Evolutionary conservation across 1,140 invertebrate species (phyloP), one percentile per base, ranked within the genome.

Genomic region (Drosophila miranda): DNA sequence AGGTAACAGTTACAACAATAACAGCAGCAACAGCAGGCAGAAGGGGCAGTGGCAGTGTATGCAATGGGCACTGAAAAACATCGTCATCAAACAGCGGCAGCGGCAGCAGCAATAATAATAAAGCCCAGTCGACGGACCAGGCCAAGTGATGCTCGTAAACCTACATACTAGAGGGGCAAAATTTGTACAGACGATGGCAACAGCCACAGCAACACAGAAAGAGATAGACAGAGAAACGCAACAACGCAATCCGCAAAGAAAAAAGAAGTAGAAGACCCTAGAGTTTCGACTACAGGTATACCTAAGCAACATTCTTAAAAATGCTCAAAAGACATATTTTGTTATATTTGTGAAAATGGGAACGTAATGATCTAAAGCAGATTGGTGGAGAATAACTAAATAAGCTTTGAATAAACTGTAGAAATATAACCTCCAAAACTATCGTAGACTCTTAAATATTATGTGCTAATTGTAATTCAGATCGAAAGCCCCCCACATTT

Each of bases 1-100:
- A 87, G 82, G 82, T 87, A 87, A 87, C 82, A 87, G 79, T 84
- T 84, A 84, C 64, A 84, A 59, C 63, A 74, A 77, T 59, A 74
- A 63, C 45, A 23, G 21, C 34, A 38, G 11, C 34, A 23, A 21
- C 34, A 38, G 11, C 3, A 38, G 11, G 34, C 11, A 38, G 34
- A 34, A 48, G 55, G 38, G 42, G 42, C 44, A 45, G 63, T 54
- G 75, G 48, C 77, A 78, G 55, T 51, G 63, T 64, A 69, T 76
- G 41, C 55, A 49, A 64, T 68, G 23, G 34, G 30, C 26, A 61
- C 56, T 69, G 13, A 51, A 57, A 58, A 57, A 55, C 44, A 8
- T 60, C 61, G 71, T 75, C 75, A 83, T 75, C 64, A 51, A 66
- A 19, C 42, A 55, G 16, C 57, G 57, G 38, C 53, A 69, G 19